These are phyloP conservation scores for Apteryx owenii DNA, from an alignment of 2,113 vertebrate genomes.

Conservation along the genomic window DNA sequence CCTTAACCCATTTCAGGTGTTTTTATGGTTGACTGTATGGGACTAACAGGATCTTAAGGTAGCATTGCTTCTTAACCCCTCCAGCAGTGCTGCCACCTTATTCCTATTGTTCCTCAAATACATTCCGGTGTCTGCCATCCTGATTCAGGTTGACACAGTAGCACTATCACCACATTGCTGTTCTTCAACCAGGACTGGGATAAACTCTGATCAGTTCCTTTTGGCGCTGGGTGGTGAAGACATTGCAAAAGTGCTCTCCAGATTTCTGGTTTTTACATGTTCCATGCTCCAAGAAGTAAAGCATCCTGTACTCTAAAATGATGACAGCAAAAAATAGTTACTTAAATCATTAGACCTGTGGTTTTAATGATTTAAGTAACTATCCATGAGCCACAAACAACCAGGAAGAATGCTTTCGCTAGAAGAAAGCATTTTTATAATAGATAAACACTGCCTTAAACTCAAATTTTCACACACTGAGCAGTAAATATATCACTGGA, in stretches of 20 bases:
- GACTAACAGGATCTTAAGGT: background rate
- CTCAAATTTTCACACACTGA: slow-evolving; percentile 61
- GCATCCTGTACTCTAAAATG: background rate
- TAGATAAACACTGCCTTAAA: slow-evolving; percentile 43
- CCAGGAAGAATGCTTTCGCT: background rate
- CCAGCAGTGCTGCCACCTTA: background rate
- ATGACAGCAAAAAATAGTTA: background rate
- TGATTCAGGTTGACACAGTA: background rate
- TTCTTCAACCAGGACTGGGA: background rate
- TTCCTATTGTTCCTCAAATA: background rate
- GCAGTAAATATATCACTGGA: slow-evolving; percentile 40
- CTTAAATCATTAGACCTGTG: background rate
- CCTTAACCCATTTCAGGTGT: background rate
- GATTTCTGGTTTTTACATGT: background rate
- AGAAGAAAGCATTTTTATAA: slow-evolving; percentile 43
- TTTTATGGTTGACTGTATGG: background rate
- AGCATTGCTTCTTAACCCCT: background rate
- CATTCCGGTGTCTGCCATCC: background rate
- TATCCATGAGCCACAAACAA: slow-evolving; percentile 16
- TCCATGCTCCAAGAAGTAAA: background rate
- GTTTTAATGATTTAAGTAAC: background rate
- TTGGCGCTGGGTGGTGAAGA: background rate
- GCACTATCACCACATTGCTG: background rate
- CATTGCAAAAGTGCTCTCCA: background rate
- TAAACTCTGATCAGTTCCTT: background rate